Percentiles rank a stretch among this genome's conserved stretches.
Conservation (phyloP, 1,140 invertebrate species). For the Ostrea denselamellosa region DNA sequence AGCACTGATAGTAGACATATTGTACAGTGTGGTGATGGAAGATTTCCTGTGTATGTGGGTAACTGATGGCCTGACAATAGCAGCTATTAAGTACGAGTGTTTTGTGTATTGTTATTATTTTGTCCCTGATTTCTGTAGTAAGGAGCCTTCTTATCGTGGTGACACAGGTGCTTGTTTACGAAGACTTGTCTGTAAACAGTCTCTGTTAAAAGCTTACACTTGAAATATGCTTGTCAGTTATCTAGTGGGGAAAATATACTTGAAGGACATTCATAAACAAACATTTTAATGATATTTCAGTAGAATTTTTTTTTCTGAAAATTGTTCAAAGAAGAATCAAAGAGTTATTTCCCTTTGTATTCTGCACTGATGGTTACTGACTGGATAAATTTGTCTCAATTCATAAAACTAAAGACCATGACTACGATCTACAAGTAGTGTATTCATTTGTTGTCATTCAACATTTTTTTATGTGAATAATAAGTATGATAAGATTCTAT, state of each 20-base stretch:
- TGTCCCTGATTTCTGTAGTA: not conserved
- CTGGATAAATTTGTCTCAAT: too few relatives aligned
- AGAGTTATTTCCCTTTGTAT: constrained; percentile 12
- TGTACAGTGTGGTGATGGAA: not conserved
- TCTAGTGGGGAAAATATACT: too few relatives aligned
- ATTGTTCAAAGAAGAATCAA: not conserved
- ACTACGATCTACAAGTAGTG: too few relatives aligned
- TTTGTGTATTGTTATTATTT: not conserved
- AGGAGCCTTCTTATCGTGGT: not conserved
- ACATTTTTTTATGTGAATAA: too few relatives aligned
- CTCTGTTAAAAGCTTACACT: not conserved
- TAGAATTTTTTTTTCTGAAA: too few relatives aligned
- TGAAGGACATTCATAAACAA: too few relatives aligned
- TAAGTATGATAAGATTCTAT: too few relatives aligned
- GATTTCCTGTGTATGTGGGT: not conserved
- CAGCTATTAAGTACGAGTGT: not conserved
- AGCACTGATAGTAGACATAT: not conserved
- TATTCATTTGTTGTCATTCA: too few relatives aligned
- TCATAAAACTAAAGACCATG: too few relatives aligned
- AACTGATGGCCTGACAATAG: not conserved
- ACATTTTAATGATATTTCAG: too few relatives aligned
- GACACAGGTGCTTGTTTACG: constrained; percentile 37
- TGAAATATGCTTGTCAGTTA: not conserved
- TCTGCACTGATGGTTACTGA: not conserved
- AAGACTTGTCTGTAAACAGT: not conserved